Evolutionary conservation across 1,140 invertebrate species (phyloP).

Genomic region (Microplitis mediator): DNA sequence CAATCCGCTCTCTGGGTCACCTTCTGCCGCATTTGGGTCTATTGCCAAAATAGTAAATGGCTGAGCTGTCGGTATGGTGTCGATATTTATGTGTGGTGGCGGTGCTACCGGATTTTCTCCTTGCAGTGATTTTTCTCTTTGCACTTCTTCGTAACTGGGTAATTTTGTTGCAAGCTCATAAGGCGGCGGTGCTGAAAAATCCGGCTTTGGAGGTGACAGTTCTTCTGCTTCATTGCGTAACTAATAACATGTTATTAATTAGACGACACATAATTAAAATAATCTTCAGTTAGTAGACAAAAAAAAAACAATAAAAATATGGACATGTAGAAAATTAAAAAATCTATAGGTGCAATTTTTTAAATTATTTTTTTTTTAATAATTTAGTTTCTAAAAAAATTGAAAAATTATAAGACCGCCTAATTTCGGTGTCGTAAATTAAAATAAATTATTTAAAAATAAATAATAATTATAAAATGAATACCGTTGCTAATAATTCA

Average conservation of each 20-base stretch:
- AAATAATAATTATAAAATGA: too few species aligned
- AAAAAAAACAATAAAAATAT: not conserved
- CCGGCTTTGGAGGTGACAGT: slow-evolving; percentile 77
- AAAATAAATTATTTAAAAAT: not conserved
- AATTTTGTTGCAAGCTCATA: slow-evolving; percentile 83
- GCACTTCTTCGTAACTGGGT: slow-evolving; percentile 90
- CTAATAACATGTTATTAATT: not conserved
- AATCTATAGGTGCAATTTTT: not conserved
- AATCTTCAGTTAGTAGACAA: not conserved
- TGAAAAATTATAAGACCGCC: not conserved
- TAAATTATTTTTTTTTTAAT: not conserved
- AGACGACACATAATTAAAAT: not conserved
- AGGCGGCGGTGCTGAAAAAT: slow-evolving; percentile 84
- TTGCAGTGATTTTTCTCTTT: slow-evolving; percentile 81
- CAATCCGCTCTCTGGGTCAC: slow-evolving; percentile 75
- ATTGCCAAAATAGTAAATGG: slow-evolving; percentile 75
- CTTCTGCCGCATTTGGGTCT: slow-evolving; percentile 70
- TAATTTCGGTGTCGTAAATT: not conserved
- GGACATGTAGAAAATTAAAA: not conserved
- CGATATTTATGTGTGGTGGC: slow-evolving; percentile 54
- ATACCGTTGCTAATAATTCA: too few species aligned
- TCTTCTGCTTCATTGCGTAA: slow-evolving; percentile 56
- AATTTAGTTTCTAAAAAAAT: not conserved
- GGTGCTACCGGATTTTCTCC: slow-evolving; percentile 64
- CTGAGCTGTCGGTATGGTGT: slow-evolving; percentile 63